A percentile compares a stretch with the other conserved stretches of the same genome.
phyloP scores from a whole-genome alignment of 2,888 invertebrate species.

The Heteromyza rotundicornis region DNA sequence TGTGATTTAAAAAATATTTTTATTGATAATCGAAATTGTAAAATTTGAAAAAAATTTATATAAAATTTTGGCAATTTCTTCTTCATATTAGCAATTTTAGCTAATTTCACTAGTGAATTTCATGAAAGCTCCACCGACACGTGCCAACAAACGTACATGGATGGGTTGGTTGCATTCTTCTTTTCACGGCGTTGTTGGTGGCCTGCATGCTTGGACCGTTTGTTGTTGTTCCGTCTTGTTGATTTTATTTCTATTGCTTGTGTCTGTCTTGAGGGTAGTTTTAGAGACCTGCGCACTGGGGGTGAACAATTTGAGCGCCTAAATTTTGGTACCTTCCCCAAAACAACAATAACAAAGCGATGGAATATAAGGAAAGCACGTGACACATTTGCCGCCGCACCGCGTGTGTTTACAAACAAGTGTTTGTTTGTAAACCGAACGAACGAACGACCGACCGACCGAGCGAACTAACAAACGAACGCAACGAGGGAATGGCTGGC shows the following conservation, averaged over 20 bases:
- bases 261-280: slow-evolving; percentile 34
- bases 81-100: no score
- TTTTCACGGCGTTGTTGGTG: no score
- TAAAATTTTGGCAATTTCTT: no score
- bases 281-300: slow-evolving; percentile 53
- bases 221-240: no score
- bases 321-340: slow-evolving; percentile 48
- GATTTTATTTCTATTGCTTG: slow-evolving; percentile 12
- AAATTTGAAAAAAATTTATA: not conserved
- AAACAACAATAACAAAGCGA: slow-evolving; percentile 31
- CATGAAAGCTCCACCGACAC: no score
- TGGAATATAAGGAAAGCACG: slow-evolving; percentile 21
- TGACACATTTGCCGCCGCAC: slow-evolving; percentile 29
- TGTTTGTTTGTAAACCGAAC: slow-evolving; percentile 4
- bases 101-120: no score
- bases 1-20: no score
- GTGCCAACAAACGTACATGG: no score
- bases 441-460: not conserved
- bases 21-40: not conserved
- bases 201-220: no score
- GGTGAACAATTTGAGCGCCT: not conserved
- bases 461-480: not conserved
- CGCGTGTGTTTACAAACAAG: slow-evolving; percentile 20
- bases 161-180: no score
- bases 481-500: no score